A percentile compares a stretch with the other conserved stretches of the same genome.
phyloP scores from a whole-genome alignment of 2,888 invertebrate genomes.

The Macropis europaea region DNA sequence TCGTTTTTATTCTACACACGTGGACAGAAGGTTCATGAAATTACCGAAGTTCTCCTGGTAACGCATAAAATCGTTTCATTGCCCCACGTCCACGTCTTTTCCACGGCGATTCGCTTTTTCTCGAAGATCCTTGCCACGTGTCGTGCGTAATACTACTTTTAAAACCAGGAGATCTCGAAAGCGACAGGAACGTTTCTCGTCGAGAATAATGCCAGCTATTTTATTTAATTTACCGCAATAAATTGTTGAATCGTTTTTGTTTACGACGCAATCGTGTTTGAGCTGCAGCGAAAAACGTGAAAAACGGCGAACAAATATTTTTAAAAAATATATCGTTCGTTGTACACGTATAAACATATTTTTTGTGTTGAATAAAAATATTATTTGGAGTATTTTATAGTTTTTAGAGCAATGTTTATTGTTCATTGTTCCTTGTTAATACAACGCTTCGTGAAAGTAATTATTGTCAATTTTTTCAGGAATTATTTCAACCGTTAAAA shows the following conservation, averaged over 20 bases:
- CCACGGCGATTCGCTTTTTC: not conserved
- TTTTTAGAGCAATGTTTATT: no score
- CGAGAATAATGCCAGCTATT: not conserved
- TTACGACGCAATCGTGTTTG: not conserved
- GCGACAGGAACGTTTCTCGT: not conserved
- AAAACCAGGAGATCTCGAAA: not conserved
- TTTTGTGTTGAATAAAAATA: not conserved
- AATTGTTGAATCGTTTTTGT: not conserved
- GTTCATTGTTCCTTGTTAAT: no score
- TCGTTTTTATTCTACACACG: not conserved
- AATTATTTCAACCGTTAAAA: not conserved
- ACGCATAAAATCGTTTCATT: not conserved
- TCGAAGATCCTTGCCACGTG: not conserved
- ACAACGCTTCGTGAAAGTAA: no score
- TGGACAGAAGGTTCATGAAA: not conserved
- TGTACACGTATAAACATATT: no score
- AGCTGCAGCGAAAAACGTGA: no score
- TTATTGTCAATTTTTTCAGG: not conserved
- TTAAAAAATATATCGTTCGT: no score
- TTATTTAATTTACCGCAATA: not conserved
- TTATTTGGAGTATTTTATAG: no score
- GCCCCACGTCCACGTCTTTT: not conserved
- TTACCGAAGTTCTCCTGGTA: not conserved
- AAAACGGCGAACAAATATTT: no score
- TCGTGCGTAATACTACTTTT: not conserved